Conservation (phyloP, 1,140 invertebrate genomes). For the Limonius californicus region DNA sequence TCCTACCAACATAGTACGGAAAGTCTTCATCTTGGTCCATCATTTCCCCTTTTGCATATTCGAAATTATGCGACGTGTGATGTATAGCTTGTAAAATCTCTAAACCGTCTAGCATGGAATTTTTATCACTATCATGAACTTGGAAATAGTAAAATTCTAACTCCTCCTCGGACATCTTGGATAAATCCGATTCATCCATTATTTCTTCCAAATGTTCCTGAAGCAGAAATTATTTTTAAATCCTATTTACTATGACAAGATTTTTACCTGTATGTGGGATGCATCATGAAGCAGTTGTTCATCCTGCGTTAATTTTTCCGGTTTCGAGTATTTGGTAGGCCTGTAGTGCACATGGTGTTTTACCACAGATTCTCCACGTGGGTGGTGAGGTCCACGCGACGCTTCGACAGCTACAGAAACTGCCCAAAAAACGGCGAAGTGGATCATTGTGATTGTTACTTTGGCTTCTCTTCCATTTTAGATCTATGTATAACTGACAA, state of each 20-base stretch:
- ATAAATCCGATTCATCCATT: conserved; percentile 53
- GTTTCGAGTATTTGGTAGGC: conserved; percentile 42
- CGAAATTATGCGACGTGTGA: conserved; percentile 55
- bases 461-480: not conserved
- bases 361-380: conserved; percentile 54
- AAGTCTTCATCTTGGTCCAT: conserved; percentile 42
- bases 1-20: conserved; percentile 50
- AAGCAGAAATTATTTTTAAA: conserved; percentile 48
- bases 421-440: not conserved
- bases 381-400: conserved; percentile 69
- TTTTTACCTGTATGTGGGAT: conserved; percentile 50
- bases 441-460: not conserved
- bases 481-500: not conserved
- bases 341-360: conserved; percentile 59
- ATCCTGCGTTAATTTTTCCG: conserved; percentile 63
- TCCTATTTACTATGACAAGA: not conserved
- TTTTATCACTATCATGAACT: conserved; percentile 76
- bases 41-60: conserved; percentile 44
- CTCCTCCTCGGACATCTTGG: conserved; percentile 68
- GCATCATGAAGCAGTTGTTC: conserved; percentile 63
- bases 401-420: conserved; percentile 19
- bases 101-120: conserved; percentile 74
- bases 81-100: conserved; percentile 70
- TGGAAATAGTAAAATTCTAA: conserved; percentile 66
- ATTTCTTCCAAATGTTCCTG: conserved; percentile 67